A percentile compares a stretch with the other conserved stretches of the same genome.
Evolutionary conservation across 37 sponge, comb jelly and placozoan genomes (phyloP).

Genomic region (Ianthella basta): DNA sequence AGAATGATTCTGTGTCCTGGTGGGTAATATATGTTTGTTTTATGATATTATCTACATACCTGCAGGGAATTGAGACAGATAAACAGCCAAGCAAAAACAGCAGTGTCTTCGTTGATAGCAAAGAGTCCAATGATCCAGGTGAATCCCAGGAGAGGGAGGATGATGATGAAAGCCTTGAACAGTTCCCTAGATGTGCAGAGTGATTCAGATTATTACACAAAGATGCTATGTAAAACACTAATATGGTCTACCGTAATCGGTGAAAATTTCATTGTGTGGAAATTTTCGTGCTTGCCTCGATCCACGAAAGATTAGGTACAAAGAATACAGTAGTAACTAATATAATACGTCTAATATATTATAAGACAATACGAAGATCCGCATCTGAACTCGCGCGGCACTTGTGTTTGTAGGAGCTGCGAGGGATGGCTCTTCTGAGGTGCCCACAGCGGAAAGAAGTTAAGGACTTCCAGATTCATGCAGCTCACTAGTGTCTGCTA

Average conservation of each 20-base stretch:
- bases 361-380: background rate
- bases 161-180: slow-evolving; percentile 5
- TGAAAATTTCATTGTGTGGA: too few species aligned
- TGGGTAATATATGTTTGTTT: too few species aligned
- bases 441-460: too few species aligned
- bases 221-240: background rate
- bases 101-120: background rate
- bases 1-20: too few species aligned
- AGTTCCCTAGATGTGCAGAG: background rate
- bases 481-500: too few species aligned
- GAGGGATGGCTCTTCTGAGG: too few species aligned
- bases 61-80: slow-evolving; percentile 3
- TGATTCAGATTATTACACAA: background rate
- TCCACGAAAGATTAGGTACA: too few species aligned
- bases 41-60: background rate
- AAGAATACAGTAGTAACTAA: background rate
- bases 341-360: background rate
- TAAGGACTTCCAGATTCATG: too few species aligned
- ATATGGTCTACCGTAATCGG: too few species aligned
- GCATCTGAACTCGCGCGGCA: too few species aligned
- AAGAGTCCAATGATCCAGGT: slow-evolving; percentile 16
- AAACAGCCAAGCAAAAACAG: background rate
- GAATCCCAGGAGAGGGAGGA: slow-evolving; percentile 13
- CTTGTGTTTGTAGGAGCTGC: too few species aligned
- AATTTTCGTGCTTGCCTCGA: too few species aligned